Evolutionary conservation across 92 coral and sea anemone species (phyloP).

Genomic region (Parazoanthus swiftii): DNA sequence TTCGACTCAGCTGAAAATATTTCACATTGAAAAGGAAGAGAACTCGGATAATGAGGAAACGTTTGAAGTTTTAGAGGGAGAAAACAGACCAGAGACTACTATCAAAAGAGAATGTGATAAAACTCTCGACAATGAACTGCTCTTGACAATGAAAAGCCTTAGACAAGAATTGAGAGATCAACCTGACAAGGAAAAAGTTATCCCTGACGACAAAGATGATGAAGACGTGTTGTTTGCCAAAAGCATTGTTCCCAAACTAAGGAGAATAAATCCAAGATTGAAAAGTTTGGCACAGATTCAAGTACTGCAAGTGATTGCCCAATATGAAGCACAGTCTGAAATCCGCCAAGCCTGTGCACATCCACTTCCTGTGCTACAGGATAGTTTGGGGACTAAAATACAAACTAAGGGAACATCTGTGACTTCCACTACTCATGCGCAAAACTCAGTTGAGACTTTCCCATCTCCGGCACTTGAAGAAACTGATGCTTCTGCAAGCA

Average conservation of each 20-base stretch:
- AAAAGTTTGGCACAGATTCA: conserved; percentile 34
- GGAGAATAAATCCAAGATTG: conserved; percentile 31
- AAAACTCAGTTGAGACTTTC: conserved; percentile 3
- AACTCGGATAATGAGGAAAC: conserved; percentile 32
- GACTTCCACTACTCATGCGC: conserved; percentile 26
- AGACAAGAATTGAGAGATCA: conserved; percentile 34
- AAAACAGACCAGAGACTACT: background rate
- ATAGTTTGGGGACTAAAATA: background rate
- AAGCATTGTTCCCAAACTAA: conserved; percentile 39
- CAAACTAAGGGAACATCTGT: conserved; percentile 16
- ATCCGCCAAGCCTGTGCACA: conserved; percentile 25
- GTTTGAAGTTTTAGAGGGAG: conserved; percentile 20
- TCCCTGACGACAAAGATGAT: conserved; percentile 17
- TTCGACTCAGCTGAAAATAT: conserved; percentile 7
- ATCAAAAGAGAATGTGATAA: conserved; percentile 3
- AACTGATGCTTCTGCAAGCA: background rate
- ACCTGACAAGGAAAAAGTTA: conserved; percentile 4
- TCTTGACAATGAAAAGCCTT: conserved; percentile 27
- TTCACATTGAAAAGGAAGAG: conserved; percentile 30
- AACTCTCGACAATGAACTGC: conserved; percentile 17
- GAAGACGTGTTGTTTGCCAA: conserved; percentile 31
- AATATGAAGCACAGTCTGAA: conserved; percentile 35
- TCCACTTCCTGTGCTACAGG: background rate
- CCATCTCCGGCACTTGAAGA: conserved; percentile 18
- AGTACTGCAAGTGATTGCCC: conserved; percentile 37